Conservation (phyloP, 2,888 invertebrate species). For the Drosophila diplacantha region DNA sequence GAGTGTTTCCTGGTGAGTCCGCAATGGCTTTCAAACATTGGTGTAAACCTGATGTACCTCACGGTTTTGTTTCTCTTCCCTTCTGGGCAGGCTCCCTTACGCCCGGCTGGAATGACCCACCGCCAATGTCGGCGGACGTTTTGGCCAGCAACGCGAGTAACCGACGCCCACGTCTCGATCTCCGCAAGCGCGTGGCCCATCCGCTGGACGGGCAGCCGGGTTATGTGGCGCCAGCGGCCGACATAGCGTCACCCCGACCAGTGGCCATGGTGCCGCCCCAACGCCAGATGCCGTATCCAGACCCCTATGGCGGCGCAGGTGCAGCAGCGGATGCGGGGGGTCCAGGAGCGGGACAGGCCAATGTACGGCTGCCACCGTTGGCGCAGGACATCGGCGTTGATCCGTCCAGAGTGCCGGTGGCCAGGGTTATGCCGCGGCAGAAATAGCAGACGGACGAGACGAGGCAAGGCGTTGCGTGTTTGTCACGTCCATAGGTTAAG, state of each 20-base stretch:
- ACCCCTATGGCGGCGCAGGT: constrained; percentile 4
- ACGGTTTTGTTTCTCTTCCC: not conserved
- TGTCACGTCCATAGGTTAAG: constrained; percentile 17
- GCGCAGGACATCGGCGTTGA: constrained; percentile 33
- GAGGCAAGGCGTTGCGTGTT: not conserved
- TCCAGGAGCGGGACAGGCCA: constrained; percentile 53
- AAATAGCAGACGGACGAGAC: constrained; percentile 21
- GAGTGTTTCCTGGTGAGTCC: constrained; percentile 53
- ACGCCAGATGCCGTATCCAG: constrained; percentile 15
- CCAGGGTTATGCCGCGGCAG: constrained; percentile 31
- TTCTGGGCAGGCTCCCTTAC: constrained; percentile 73
- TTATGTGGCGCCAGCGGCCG: constrained; percentile 23
- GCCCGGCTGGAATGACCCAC: constrained; percentile 78
- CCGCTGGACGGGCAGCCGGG: constrained; percentile 64
- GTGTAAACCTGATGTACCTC: not conserved
- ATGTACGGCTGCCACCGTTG: constrained; percentile 30
- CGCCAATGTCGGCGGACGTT: constrained; percentile 60
- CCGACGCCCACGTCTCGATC: constrained; percentile 73
- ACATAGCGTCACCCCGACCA: constrained; percentile 37
- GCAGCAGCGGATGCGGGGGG: constrained; percentile 31
- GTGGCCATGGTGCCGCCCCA: constrained; percentile 46
- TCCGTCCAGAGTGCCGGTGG: constrained; percentile 35
- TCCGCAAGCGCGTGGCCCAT: constrained; percentile 76
- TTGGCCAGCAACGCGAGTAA: constrained; percentile 44
- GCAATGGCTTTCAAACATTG: not conserved